phyloP scores from a whole-genome alignment of 2,113 vertebrate genomes.

The Haemorhous mexicanus region DNA sequence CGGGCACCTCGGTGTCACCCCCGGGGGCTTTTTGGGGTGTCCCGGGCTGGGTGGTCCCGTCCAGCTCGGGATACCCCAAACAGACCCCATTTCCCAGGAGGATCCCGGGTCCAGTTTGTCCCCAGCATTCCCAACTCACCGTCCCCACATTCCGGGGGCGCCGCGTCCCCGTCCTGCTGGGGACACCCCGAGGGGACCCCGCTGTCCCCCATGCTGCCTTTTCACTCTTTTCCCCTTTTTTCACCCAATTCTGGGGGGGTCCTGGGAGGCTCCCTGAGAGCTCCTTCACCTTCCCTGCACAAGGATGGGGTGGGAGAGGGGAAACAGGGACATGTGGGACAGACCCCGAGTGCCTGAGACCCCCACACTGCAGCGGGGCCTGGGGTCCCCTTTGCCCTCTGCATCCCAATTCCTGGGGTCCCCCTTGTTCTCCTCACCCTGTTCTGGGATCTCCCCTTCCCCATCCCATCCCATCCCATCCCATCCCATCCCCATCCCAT shows the following conservation, averaged over 20 bases:
- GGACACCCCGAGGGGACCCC: neutral
- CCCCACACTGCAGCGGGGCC: neutral
- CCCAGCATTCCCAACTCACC: neutral
- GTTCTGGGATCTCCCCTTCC: no score
- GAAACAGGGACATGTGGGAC: rapidly evolving
- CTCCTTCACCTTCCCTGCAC: neutral
- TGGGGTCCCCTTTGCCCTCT: neutral
- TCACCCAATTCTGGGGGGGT: neutral
- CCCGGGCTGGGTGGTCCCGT: rapidly evolving
- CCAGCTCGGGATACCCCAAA: neutral
- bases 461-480: no score
- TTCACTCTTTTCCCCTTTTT: no score
- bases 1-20: neutral
- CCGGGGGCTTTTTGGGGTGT: neutral
- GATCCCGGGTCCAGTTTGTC: neutral
- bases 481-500: no score
- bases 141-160: rapidly evolving
- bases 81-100: neutral
- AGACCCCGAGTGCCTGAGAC: neutral
- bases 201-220: neutral
- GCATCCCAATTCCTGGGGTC: neutral
- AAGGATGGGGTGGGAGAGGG: neutral
- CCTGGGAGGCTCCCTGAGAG: neutral
- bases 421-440: no score
- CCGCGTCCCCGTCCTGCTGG: neutral